These are phyloP conservation scores for Antedon mediterranea DNA, from an alignment of 53 echinoderm and acorn worm genomes.

Conservation along the genomic window DNA sequence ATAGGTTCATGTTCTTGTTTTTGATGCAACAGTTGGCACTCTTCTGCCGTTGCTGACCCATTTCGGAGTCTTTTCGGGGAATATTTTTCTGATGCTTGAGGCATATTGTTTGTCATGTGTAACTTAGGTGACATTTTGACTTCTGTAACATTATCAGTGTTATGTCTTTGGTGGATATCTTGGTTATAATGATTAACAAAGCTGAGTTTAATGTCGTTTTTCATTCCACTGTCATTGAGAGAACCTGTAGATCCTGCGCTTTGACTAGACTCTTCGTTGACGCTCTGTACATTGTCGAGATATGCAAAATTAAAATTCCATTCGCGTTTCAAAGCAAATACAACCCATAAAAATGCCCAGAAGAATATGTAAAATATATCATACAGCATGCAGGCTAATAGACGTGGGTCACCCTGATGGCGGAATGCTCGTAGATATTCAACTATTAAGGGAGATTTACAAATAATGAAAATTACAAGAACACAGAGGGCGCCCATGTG, in stretches of 20 bases:
- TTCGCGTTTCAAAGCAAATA: slow-evolving; percentile 51
- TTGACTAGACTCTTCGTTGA: background rate
- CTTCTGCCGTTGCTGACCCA: background rate
- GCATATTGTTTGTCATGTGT: background rate
- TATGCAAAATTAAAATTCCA: slow-evolving; percentile 51
- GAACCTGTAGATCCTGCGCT: background rate
- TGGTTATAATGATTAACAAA: background rate
- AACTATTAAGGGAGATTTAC: slow-evolving; percentile 60
- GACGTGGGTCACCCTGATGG: slow-evolving; percentile 37
- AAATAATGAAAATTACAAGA: slow-evolving; percentile 45
- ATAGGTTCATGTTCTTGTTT: background rate
- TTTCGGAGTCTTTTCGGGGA: background rate
- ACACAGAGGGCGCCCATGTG: slow-evolving; percentile 69
- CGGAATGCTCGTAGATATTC: slow-evolving; percentile 61
- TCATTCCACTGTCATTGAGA: background rate
- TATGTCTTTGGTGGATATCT: background rate
- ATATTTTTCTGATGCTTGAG: background rate
- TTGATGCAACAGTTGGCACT: background rate
- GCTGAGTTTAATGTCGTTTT: background rate
- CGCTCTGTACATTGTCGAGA: background rate
- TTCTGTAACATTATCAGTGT: background rate
- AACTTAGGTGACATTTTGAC: background rate
- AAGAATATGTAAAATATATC: slow-evolving; percentile 48
- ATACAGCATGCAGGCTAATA: slow-evolving; percentile 55
- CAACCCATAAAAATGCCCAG: slow-evolving; percentile 66